Base-by-base conservation (phyloP, 2,888 invertebrate species). In the Drosophila nigricruria region DNA sequence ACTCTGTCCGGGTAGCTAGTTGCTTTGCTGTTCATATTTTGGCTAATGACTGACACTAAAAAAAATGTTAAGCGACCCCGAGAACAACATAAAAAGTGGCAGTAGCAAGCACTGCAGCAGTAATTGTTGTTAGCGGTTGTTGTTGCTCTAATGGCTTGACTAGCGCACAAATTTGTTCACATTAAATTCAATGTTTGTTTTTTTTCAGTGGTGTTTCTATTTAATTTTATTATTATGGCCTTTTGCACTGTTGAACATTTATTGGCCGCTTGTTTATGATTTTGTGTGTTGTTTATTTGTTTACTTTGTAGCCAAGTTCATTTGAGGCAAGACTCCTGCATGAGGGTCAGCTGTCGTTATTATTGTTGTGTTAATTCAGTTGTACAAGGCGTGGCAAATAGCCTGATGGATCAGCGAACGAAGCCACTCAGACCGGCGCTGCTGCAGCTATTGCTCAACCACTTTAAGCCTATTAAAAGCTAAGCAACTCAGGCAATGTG, bases 151-250 rank as follows among this genome's bases (percentile, higher is more conserved):
- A 36, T 25, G 42, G 47, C 42, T 63, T 68, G 73, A 60, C 59
- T 73, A 61, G 70, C 79, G 69, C 83, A 63, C 81, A 88, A 84
- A 85, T 84, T 84, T 86, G 86, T 82, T 82, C 74, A 80, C 83
- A 85, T 85, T 84, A 82, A 81, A 73, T 59, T 77, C 63, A 50
- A 54, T 59, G 62, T 70, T 65, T 18, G 16, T 38, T 52, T 71
- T 71, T 64, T 58, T 1, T n/a, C 27, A 73, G 43, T 69, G n/a
- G 50, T 78, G 58, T 77, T 71, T 69, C 67, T 68, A 74, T 77
- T 88, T 80, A 65, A 74, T 73, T 81, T 88, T 86, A 82, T 84
- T 81, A 88, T 82, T 86, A 83, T 88, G 83, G 89, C 83, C 73
- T 86, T 88, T 83, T 76, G 84, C 84, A 81, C 66, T 65, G 81